These are phyloP conservation scores for Hoplodrina ambigua DNA, from an alignment of 2,888 invertebrate species.

Conservation along the genomic window DNA sequence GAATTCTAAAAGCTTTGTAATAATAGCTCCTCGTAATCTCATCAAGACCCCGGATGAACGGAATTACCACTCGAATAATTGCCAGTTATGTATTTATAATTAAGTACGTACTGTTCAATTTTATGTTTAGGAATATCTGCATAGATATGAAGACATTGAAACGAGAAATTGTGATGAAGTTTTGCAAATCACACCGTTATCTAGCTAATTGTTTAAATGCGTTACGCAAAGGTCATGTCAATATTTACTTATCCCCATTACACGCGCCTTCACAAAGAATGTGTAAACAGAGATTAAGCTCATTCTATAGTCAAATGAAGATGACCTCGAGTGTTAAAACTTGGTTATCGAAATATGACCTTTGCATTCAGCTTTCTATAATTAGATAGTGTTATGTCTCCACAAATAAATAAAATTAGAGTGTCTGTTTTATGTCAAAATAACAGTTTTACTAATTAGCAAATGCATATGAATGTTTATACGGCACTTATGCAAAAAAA, in stretches of 20 bases:
- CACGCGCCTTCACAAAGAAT: slow-evolving; percentile 23
- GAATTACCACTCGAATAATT: slow-evolving; percentile 33
- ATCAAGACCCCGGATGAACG: slow-evolving; percentile 1
- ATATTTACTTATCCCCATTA: slow-evolving; percentile 21
- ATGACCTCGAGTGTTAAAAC: neutral
- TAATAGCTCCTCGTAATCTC: slow-evolving; percentile 22
- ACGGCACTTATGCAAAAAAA: no score
- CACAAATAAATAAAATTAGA: no score
- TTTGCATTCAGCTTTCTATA: slow-evolving; percentile 11
- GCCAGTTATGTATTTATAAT: neutral
- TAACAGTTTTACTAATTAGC: no score
- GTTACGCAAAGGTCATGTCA: slow-evolving; percentile 15
- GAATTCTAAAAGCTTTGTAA: slow-evolving; percentile 47
- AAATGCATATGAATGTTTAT: neutral
- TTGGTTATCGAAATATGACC: slow-evolving; percentile 7
- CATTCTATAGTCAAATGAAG: neutral
- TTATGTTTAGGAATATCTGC: neutral
- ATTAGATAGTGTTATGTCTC: neutral
- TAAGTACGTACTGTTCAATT: no score
- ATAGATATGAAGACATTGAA: neutral
- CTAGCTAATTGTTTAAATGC: neutral
- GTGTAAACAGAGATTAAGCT: slow-evolving; percentile 12
- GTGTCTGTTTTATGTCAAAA: no score
- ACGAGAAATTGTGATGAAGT: slow-evolving; percentile 2
- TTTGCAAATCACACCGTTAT: slow-evolving; percentile 12